A percentile compares a stretch with the other conserved stretches of the same genome.
Conservation (phyloP, 1,140 invertebrate species). For the Drosophila melanica region DNA sequence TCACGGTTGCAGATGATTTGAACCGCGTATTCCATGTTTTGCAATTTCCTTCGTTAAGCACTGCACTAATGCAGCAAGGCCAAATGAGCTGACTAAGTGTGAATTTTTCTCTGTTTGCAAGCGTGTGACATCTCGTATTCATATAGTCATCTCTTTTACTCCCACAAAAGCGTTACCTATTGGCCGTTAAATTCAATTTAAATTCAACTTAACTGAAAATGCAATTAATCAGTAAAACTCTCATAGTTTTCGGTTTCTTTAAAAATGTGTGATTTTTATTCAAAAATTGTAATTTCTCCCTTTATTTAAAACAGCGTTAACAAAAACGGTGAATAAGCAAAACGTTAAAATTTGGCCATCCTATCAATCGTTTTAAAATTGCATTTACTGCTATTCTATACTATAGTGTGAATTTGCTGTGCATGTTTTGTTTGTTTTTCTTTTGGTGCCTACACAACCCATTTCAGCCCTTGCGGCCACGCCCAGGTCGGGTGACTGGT, state of each 20-base stretch:
- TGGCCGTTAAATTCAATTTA: constrained; percentile 1
- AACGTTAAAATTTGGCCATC: constrained; percentile 3
- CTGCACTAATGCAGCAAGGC: constrained; percentile 85
- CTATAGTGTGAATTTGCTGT: constrained; percentile 21
- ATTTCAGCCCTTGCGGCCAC: constrained; percentile 55
- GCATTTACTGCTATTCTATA: constrained; percentile 16
- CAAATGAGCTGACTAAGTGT: background rate
- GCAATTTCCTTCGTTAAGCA: constrained; percentile 92
- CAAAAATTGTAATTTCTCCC: background rate
- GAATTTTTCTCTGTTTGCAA: background rate
- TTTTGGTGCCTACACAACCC: constrained; percentile 11
- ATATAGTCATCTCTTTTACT: constrained; percentile 16
- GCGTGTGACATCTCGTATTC: too few relatives aligned
- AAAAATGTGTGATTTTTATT: background rate
- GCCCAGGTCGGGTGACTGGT: constrained; percentile 21
- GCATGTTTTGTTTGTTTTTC: constrained; percentile 9
- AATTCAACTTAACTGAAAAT: background rate
- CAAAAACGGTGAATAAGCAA: background rate
- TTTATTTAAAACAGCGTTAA: background rate
- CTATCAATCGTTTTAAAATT: background rate
- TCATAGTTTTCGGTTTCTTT: background rate
- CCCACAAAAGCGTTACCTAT: background rate
- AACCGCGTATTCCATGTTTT: constrained; percentile 91
- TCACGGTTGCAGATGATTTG: constrained; percentile 86
- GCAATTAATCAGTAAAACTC: background rate